Conservation (phyloP, 2,888 invertebrate genomes). For the Drosophila antonietae region DNA sequence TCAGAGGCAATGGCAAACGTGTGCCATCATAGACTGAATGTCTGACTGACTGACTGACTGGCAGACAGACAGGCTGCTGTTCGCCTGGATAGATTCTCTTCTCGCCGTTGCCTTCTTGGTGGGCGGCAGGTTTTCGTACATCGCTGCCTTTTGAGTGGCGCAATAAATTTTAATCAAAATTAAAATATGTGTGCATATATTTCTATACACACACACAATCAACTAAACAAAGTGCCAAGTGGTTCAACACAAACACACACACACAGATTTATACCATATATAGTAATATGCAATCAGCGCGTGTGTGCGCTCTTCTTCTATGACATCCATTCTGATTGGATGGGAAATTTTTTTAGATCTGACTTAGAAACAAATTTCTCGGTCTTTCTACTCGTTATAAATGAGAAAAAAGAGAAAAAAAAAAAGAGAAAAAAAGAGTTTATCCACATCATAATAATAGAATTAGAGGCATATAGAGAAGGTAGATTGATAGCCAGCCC, state of each 20-base stretch:
- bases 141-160: conserved; percentile 63
- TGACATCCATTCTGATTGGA: conserved; percentile 32
- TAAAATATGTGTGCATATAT: conserved; percentile 62
- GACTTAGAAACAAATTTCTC: conserved; percentile 18
- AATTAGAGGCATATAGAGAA: background rate
- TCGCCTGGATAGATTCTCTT: conserved; percentile 12
- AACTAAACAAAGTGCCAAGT: conserved; percentile 65
- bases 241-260: conserved; percentile 37
- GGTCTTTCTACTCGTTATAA: conserved; percentile 6
- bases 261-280: conserved; percentile 7
- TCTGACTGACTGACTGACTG: conserved; percentile 30
- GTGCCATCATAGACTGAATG: conserved; percentile 4
- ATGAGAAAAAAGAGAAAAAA: conserved; percentile 1
- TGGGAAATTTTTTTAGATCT: conserved; percentile 10
- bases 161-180: conserved; percentile 82
- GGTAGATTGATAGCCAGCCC: too few species aligned
- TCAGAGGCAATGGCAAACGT: conserved; percentile 56
- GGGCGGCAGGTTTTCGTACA: conserved; percentile 52
- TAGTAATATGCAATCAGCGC: conserved; percentile 51
- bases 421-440: conserved; percentile 2
- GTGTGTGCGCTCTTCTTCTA: conserved; percentile 57
- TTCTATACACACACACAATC: conserved; percentile 35
- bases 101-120: conserved; percentile 30
- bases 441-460: background rate
- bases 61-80: conserved; percentile 9